Base-by-base conservation (phyloP, 2,888 invertebrate genomes). In the Charanyca ferruginea region DNA sequence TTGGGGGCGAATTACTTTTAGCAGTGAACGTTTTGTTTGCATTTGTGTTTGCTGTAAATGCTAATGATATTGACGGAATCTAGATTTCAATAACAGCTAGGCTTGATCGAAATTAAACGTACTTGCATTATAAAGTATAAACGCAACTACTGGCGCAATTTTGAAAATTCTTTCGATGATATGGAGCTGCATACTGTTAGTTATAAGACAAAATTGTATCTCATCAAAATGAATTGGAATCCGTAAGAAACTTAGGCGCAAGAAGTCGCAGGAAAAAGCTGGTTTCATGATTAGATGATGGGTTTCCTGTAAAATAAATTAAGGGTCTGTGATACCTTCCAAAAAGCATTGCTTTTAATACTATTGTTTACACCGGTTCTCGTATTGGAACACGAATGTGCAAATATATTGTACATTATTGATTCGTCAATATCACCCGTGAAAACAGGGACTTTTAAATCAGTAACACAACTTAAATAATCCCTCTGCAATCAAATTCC, bases 361-460 rank as follows among this genome's bases (percentile, higher is more conserved):
- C 25, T 44, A 62, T 42, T 54, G 58, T 54, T 38, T 9, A 52
- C 22, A 28, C 16, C 20, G 22, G 23, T 47, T 52, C 41, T 52
- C 42, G 35, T 70, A 51, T 68, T n/a, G 23, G 23, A 20, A 57
- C 47, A 51, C 45, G 44, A 18, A 42, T 55, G 44, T 72, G 69
- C 41, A 81, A 78, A 75, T 64, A 73, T 54, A 61, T 69, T 54
- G 69, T 79, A 79, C 79, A 83, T 80, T 83, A 85, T 85, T 85
- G 83, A 84, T 85, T 79, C 66, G 59, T 70, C 69, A 63, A 77
- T 83, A 80, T 79, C 72, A 71, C 52, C 13, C 48, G 71, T 47
- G 55, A 68, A 73, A 70, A 57, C 49, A 51, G 55, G 28, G 42
- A 58, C 41, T 71, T 80, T 73, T 80, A 72, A 63, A 81, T 79